Evolutionary conservation across 2,888 invertebrate species (phyloP), one percentile per base, ranked within the genome.

Genomic region (Byasa hedistus): DNA sequence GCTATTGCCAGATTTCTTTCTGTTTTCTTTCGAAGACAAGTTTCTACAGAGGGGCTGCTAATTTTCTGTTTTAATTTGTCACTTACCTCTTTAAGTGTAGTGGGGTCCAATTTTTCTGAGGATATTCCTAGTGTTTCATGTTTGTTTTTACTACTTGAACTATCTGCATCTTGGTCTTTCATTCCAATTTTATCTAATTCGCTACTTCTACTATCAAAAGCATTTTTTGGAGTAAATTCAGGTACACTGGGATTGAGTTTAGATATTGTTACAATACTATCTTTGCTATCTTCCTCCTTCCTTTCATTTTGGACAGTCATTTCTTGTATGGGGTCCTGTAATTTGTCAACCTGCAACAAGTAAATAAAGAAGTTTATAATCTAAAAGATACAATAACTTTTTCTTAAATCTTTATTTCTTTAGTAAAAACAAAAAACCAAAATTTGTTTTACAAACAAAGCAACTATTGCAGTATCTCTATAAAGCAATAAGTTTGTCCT

Each of bases 1-100:
- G 82, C 79, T 2, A 89, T 86, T 0, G 88, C 89, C 0, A 82
- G 75, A 66, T 88, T 87, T 51, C 79, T 81, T 60, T 81, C 77
- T 17, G 73, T 77, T 61, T 80, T 83, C 0, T 70, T 60, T 68
- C 76, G 74, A 10, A 75, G 72, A 21, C 79, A 75, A 44, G 77
- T 74, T 0, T 72, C 68, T 39, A 80, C 77, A 0, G 78, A 69
- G 0, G 77, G 73, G 3, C 73, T 70, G n/a, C 68, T 79, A 39
- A 87, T 84, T 73, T 80, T 78, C 1, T 69, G 75, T 69, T 77
- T 81, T 0, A 86, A 68, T 60, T 77, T 72, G 0, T 73, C 71
- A 15, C 72, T 76, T 36, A 81, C 68, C 54, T 72, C 60, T 67
- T 72, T 64, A 8, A 71, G 66, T 22, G 72, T 65, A 0, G 66